A percentile compares a stretch with the other conserved stretches of the same genome.
phyloP scores from a whole-genome alignment of 1,140 invertebrate genomes.

The Heliconius nattereri region DNA sequence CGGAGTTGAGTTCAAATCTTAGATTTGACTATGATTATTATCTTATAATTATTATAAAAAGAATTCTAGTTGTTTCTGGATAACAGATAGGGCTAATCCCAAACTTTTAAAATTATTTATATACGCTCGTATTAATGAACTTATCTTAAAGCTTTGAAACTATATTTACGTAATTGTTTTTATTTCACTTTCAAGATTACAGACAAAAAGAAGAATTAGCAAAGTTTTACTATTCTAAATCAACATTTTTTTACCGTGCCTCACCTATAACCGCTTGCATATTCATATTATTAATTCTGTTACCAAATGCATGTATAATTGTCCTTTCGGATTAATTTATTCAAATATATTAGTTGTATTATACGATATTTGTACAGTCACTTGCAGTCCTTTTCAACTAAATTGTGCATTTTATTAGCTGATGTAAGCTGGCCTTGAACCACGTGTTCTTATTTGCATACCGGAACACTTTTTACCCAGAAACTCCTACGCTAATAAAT shows the following conservation, averaged over 20 bases:
- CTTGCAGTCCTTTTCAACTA: background rate
- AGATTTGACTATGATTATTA: too few relatives aligned
- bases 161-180: too few relatives aligned
- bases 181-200: too few relatives aligned
- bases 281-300: background rate
- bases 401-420: constrained; percentile 23
- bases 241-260: too few relatives aligned
- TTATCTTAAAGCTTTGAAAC: too few relatives aligned
- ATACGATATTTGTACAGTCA: background rate
- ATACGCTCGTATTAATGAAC: too few relatives aligned
- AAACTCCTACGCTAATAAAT: constrained; percentile 42
- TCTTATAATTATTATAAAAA: too few relatives aligned
- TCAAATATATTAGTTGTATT: background rate
- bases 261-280: background rate
- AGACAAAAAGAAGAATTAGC: too few relatives aligned
- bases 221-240: too few relatives aligned
- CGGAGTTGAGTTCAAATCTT: background rate
- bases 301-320: background rate
- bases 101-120: too few relatives aligned
- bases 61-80: too few relatives aligned
- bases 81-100: too few relatives aligned
- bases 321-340: background rate
- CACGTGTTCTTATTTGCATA: constrained; percentile 29
- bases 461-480: constrained; percentile 48
- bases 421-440: constrained; percentile 39